Conservation (phyloP, 2,797 vertebrate genomes). For the Danio jaintianensis region DNA sequence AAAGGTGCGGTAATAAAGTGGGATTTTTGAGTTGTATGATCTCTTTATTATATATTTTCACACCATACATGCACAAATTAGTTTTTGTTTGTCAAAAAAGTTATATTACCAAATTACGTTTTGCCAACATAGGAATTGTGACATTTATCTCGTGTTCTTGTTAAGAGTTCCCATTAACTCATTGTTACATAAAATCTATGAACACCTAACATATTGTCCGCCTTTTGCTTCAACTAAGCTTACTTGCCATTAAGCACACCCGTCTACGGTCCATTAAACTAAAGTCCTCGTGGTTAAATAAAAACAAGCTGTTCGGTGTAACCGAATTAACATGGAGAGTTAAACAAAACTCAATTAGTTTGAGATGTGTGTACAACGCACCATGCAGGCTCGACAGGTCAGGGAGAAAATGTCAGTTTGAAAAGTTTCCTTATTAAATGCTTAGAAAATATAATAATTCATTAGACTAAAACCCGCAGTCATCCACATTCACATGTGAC, state of each 20-base stretch:
- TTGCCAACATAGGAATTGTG: no score
- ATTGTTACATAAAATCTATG: conserved; percentile 72
- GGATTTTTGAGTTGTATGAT: no score
- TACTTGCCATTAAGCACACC: conserved; percentile 88
- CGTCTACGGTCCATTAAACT: conserved; percentile 90
- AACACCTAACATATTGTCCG: conserved; percentile 53
- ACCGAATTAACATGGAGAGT: conserved; percentile 93
- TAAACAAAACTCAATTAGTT: conserved; percentile 89
- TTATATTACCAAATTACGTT: no score
- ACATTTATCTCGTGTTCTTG: conserved; percentile 39
- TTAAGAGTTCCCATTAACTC: conserved; percentile 87
- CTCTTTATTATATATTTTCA: no score
- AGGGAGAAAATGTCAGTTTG: neutral
- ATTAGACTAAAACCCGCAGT: no score
- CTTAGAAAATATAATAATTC: no score
- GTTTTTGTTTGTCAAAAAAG: no score
- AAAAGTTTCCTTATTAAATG: neutral
- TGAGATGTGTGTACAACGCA: conserved; percentile 69
- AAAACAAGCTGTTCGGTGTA: conserved; percentile 86
- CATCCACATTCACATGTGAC: no score
- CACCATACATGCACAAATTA: no score
- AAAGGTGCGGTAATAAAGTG: no score
- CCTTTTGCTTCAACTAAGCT: conserved; percentile 60
- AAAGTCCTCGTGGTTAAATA: conserved; percentile 86
- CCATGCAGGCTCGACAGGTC: neutral